Evolutionary conservation across 2,113 vertebrate species (phyloP).

Genomic region (Himantopus leucocephalus): DNA sequence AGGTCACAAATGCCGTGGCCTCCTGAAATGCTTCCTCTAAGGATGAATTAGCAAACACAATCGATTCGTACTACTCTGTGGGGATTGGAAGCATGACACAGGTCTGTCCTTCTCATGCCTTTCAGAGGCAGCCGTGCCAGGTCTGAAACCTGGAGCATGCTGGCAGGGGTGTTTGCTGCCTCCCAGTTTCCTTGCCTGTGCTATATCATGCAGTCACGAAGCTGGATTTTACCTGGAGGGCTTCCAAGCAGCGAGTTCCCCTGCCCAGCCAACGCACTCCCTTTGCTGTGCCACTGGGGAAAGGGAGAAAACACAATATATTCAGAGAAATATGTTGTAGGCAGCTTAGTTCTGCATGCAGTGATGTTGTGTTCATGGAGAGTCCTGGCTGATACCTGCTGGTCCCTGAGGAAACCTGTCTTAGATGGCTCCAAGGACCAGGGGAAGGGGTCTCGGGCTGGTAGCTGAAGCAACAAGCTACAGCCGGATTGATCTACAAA

Average conservation of each 20-base stretch:
- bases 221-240: background rate
- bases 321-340: background rate
- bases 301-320: background rate
- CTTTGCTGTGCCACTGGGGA: background rate
- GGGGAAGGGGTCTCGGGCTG: background rate
- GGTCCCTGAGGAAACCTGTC: background rate
- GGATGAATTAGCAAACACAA: background rate
- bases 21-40: background rate
- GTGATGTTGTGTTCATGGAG: background rate
- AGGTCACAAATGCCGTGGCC: background rate
- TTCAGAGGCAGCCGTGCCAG: background rate
- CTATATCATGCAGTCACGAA: fast-evolving
- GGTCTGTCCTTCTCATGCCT: fast-evolving
- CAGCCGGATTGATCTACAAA: background rate
- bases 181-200: background rate
- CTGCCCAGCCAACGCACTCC: fast-evolving
- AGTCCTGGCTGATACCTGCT: background rate
- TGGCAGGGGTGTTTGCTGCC: background rate
- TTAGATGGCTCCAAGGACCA: background rate
- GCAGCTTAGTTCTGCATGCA: background rate
- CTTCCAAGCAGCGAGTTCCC: background rate
- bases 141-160: background rate
- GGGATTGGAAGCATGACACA: background rate
- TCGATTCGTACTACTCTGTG: no score
- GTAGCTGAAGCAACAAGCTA: background rate